Base-by-base conservation (phyloP, 2,888 invertebrate species). In the Molanna angustata region DNA sequence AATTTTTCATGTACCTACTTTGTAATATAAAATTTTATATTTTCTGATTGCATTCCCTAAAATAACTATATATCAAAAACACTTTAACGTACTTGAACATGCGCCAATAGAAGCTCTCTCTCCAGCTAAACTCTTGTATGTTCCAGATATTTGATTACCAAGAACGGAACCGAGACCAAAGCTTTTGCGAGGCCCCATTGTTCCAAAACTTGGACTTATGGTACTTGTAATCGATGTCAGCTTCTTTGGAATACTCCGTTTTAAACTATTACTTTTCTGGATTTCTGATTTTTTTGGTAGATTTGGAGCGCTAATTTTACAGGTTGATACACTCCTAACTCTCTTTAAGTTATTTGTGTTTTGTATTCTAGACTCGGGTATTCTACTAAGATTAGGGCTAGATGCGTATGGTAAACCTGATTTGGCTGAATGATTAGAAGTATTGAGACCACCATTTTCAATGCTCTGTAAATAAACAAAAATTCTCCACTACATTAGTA, bases 381-480 rank as follows among this genome's bases (percentile, higher is more conserved):
- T 20, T 37, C 37, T 21, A 17, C 50, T 46, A 18, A 57, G 47
- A 44, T 59, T 59, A 6, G 59, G 59, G 56, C 59, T 59, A 17
- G 59, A 59, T 11, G 52, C 42, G 20, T 49, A 54, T 21, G 54
- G 47, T 7, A 50, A n/a, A n/a, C 40, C 32, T 2, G 55, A 50
- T 44, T 35, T 58, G 6, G 18, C 33, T 2, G 59, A 52, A n/a
- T n/a, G n/a, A n/a, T n/a, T n/a, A n/a, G n/a, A n/a, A n/a, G n/a
- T n/a, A n/a, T n/a, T n/a, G n/a, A n/a, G n/a, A n/a, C n/a, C n/a
- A n/a, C n/a, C n/a, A n/a, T n/a, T n/a, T n/a, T n/a, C n/a, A n/a
- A n/a, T n/a, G n/a, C n/a, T n/a, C n/a, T n/a, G n/a, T n/a, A n/a
- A n/a, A n/a, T n/a, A n/a, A n/a, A n/a, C n/a, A n/a, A n/a, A n/a